A percentile compares a stretch with the other conserved stretches of the same genome.
phyloP scores from a whole-genome alignment of 1,140 invertebrate species.

The Gonioctena quinquepunctata region DNA sequence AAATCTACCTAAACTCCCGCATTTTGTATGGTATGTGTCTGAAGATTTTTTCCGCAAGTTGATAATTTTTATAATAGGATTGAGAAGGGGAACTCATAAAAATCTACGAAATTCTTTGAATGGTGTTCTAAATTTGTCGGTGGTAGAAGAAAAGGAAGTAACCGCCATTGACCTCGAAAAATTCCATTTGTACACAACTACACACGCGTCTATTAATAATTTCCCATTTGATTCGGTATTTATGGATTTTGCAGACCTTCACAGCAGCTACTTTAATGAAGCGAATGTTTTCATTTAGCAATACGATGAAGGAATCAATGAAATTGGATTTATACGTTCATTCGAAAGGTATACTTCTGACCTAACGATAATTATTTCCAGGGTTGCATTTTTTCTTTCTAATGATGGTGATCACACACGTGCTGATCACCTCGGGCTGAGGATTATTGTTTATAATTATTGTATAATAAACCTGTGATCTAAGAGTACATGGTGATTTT shows the following conservation, averaged over 20 bases:
- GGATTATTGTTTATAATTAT: background rate
- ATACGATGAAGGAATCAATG: background rate
- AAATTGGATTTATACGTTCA: background rate
- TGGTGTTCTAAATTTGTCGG: no score
- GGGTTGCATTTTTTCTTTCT: background rate
- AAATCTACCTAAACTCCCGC: no score
- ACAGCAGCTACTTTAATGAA: background rate
- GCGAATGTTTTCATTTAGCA: background rate
- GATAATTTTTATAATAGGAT: no score
- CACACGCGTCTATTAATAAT: background rate
- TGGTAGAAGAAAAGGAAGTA: no score
- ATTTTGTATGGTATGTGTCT: no score
- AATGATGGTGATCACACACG: background rate
- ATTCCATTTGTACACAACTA: background rate
- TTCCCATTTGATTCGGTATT: background rate
- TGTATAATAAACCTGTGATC: no score
- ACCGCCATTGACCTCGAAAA: background rate
- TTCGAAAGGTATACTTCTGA: background rate
- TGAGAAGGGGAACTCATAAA: no score
- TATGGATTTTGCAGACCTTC: background rate
- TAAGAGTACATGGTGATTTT: no score
- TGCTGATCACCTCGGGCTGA: background rate
- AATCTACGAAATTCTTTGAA: no score
- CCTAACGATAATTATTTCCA: background rate
- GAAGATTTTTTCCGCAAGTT: no score